These are phyloP conservation scores for Malaclemys terrapin DNA, from an alignment of 2,113 vertebrate species.

Conservation along the genomic window DNA sequence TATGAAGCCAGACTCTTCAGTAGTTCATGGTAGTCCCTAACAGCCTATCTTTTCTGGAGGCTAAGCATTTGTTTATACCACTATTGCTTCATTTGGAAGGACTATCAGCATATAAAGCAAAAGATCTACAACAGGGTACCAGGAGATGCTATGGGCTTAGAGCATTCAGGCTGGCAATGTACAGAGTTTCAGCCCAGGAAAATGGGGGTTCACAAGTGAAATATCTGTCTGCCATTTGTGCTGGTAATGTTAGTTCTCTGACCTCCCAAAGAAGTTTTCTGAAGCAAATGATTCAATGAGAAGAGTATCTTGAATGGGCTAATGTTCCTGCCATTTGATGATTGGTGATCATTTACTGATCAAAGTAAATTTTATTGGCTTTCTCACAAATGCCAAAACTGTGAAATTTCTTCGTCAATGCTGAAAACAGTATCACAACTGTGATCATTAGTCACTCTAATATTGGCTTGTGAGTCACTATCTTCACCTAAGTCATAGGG, in stretches of 20 bases:
- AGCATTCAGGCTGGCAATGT: neutral
- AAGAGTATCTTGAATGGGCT: neutral
- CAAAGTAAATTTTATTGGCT: neutral
- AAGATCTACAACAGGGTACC: neutral
- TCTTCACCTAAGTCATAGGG: neutral
- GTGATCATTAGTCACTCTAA: neutral
- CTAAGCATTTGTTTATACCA: constrained; percentile 30
- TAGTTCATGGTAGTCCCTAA: neutral
- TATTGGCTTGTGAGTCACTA: neutral
- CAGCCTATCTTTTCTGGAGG: constrained; percentile 18
- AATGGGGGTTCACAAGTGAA: neutral
- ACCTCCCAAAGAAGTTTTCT: neutral
- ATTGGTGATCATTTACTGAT: neutral
- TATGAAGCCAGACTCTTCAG: constrained; percentile 18
- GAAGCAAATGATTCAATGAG: neutral
- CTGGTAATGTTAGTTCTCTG: neutral
- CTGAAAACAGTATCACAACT: neutral
- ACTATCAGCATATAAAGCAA: neutral
- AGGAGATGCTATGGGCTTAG: neutral
- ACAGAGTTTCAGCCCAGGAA: neutral
- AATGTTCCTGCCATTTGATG: neutral
- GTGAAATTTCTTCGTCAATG: neutral
- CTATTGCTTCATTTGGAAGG: constrained; percentile 14
- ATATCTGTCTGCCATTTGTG: fast-evolving
- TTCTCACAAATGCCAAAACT: neutral